A percentile compares a stretch with the other conserved stretches of the same genome.
Conservation (phyloP, 2,888 invertebrate species). For the Agrilus mali region DNA sequence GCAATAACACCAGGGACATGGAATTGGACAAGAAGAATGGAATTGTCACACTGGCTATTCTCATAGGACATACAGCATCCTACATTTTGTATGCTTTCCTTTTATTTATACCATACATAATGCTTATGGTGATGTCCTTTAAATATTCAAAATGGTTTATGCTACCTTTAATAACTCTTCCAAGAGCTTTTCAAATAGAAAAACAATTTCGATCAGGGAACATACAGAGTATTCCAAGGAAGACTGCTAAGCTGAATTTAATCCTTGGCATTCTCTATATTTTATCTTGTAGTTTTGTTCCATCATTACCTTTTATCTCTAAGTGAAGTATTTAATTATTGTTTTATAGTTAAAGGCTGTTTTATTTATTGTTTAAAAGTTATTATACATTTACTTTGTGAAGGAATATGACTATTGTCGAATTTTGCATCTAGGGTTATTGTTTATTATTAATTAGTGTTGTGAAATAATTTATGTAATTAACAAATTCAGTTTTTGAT, state of each 20-base stretch:
- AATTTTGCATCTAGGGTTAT: too few relatives aligned
- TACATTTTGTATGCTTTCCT: constrained; percentile 83
- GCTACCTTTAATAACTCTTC: constrained; percentile 75
- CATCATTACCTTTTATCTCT: constrained; percentile 46
- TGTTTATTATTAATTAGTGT: too few relatives aligned
- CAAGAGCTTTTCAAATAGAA: constrained; percentile 81
- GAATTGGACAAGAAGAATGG: constrained; percentile 81
- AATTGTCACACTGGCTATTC: constrained; percentile 88
- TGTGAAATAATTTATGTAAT: too few relatives aligned
- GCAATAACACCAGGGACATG: constrained; percentile 87
- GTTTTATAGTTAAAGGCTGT: not conserved
- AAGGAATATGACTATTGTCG: too few relatives aligned
- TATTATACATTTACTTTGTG: not conserved
- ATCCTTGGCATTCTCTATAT: constrained; percentile 85
- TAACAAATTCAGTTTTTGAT: too few relatives aligned
- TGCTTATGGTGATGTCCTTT: constrained; percentile 74
- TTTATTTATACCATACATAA: constrained; percentile 81
- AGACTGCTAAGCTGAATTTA: constrained; percentile 82
- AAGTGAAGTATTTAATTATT: constrained; percentile 23
- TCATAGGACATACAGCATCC: constrained; percentile 83
- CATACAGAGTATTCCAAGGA: constrained; percentile 71
- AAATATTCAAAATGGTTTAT: constrained; percentile 82
- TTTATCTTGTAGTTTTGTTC: constrained; percentile 62
- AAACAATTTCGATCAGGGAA: constrained; percentile 71
- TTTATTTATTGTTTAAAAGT: not conserved